Percentiles rank a stretch among this genome's conserved stretches.
Evolutionary conservation across 1,140 invertebrate genomes (phyloP).

Genomic region (Paraescarpia echinospica): DNA sequence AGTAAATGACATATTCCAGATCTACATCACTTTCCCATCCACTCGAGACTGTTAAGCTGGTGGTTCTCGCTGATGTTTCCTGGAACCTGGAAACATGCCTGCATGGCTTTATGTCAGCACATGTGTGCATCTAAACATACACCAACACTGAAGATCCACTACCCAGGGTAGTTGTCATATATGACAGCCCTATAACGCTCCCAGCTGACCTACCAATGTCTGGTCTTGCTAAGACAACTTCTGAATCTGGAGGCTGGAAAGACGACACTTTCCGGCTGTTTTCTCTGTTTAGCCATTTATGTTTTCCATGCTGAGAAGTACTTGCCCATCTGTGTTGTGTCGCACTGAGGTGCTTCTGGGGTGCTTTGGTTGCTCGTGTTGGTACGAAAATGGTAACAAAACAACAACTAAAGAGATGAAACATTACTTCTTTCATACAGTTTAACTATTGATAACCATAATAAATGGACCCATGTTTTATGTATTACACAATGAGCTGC

Average conservation of each 20-base stretch:
- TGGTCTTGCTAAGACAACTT: background rate
- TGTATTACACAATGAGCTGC: too few species aligned
- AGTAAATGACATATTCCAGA: background rate
- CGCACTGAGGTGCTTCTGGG: background rate
- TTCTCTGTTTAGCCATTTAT: background rate
- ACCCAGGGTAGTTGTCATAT: background rate
- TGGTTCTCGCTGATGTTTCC: background rate
- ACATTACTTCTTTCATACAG: too few species aligned
- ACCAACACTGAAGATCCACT: background rate
- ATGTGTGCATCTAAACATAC: background rate
- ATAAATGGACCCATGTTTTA: too few species aligned
- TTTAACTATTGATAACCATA: too few species aligned
- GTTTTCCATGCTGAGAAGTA: background rate
- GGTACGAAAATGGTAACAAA: background rate
- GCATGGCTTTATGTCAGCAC: background rate
- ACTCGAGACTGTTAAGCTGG: background rate
- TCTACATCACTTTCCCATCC: background rate
- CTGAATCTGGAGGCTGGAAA: background rate
- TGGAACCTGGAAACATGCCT: background rate
- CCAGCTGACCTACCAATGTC: background rate
- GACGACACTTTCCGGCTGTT: background rate
- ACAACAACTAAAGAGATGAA: too few species aligned
- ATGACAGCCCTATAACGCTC: background rate
- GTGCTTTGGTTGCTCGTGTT: background rate
- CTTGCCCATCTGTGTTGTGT: background rate